These are phyloP conservation scores for Bergia sp. DNA, from an alignment of 92 coral and sea anemone species.

Conservation along the genomic window DNA sequence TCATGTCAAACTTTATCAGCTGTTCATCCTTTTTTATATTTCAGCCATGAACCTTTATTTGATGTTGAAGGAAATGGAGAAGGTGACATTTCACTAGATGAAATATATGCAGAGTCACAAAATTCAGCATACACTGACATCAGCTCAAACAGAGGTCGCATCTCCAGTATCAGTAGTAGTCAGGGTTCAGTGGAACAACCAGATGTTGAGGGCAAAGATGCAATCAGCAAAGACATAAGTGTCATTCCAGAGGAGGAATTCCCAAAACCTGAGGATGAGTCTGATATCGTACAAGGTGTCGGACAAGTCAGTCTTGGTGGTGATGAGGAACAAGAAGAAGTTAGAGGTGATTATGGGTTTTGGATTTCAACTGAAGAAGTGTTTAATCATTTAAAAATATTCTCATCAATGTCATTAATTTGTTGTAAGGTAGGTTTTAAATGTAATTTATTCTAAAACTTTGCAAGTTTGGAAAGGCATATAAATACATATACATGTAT, in stretches of 20 bases:
- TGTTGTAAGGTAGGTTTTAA: too few relatives aligned
- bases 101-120: slow-evolving; percentile 60
- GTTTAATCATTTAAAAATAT: too few relatives aligned
- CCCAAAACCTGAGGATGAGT: slow-evolving; percentile 34
- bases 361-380: background rate
- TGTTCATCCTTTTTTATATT: background rate
- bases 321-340: slow-evolving; percentile 64
- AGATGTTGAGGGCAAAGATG: slow-evolving; percentile 32
- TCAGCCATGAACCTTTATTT: slow-evolving; percentile 79
- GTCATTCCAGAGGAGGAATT: slow-evolving; percentile 37
- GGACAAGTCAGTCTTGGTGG: slow-evolving; percentile 38
- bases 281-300: slow-evolving; percentile 40
- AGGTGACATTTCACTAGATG: slow-evolving; percentile 75
- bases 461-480: too few relatives aligned
- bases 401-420: too few relatives aligned
- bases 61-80: slow-evolving; percentile 75
- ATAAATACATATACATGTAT: too few relatives aligned
- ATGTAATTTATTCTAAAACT: too few relatives aligned
- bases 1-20: background rate
- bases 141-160: slow-evolving; percentile 52
- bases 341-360: slow-evolving; percentile 22
- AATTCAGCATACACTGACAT: slow-evolving; percentile 43
- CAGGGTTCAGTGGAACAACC: slow-evolving; percentile 67
- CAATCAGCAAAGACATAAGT: slow-evolving; percentile 14
- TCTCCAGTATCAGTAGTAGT: slow-evolving; percentile 75